phyloP scores from a whole-genome alignment of 2,797 vertebrate species.

The Lepilemur ruficaudatus region DNA sequence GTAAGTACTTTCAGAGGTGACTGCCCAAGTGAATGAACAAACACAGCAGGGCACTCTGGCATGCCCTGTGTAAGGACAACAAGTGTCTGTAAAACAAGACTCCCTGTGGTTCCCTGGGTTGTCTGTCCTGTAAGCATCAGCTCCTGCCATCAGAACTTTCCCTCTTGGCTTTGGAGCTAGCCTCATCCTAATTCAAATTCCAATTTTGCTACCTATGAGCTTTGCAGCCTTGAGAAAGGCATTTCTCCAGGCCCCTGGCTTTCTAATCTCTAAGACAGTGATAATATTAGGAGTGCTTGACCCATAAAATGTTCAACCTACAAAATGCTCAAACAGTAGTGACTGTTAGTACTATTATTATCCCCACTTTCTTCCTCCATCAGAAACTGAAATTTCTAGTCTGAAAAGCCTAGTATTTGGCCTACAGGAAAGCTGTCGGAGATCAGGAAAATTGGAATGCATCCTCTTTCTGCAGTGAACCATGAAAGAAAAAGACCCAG shows the following conservation, averaged over 20 bases:
- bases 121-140: neutral
- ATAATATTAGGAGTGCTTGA: neutral
- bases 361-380: neutral
- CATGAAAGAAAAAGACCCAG: neutral
- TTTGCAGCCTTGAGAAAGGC: neutral
- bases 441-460: neutral
- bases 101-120: neutral
- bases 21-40: neutral
- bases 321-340: neutral
- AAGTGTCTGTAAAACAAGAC: neutral
- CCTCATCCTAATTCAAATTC: neutral
- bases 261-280: neutral
- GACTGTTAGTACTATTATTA: neutral
- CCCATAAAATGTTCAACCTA: neutral
- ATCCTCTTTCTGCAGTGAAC: neutral
- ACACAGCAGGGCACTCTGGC: too few species aligned
- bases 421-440: neutral
- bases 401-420: neutral
- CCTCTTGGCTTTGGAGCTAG: neutral
- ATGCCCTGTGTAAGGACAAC: rapidly evolving
- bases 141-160: rapidly evolving
- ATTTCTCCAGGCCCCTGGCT: neutral
- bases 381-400: neutral
- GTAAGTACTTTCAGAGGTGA: neutral
- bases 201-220: neutral